Percentiles rank a stretch among this genome's conserved stretches.
Evolutionary conservation across 2,797 vertebrate species (phyloP).

Genomic region (Valencia hispanica): DNA sequence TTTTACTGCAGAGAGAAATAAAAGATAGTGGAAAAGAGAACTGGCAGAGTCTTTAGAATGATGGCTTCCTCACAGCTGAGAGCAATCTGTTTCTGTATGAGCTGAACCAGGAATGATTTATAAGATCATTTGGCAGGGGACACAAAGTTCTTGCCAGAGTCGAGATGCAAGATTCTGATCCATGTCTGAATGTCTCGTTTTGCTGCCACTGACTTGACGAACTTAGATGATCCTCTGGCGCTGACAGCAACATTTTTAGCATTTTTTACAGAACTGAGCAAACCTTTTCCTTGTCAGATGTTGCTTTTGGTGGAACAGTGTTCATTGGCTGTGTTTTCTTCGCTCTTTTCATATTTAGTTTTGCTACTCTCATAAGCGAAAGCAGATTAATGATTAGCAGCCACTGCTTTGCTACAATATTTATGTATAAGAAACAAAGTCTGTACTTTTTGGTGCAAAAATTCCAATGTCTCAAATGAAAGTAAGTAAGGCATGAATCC

Average conservation of each 20-base stretch:
- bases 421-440: background rate
- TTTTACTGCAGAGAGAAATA: conserved; percentile 9
- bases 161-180: background rate
- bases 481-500: background rate
- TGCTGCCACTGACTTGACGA: background rate
- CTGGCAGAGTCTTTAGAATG: background rate
- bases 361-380: background rate
- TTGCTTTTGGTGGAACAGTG: conserved; percentile 1
- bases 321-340: background rate
- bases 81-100: conserved; percentile 26
- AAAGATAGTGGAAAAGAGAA: conserved; percentile 15
- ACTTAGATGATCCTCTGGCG: background rate
- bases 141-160: background rate
- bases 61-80: conserved; percentile 14
- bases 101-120: conserved; percentile 19
- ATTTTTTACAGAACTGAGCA: background rate
- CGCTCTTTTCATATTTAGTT: background rate
- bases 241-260: background rate
- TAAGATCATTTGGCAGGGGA: conserved; percentile 7
- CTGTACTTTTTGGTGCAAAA: background rate
- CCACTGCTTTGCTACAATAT: background rate
- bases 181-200: background rate
- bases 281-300: background rate
- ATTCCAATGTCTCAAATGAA: conserved; percentile 16
- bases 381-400: background rate